Percentiles rank a stretch among this genome's conserved stretches.
phyloP scores from a whole-genome alignment of 2,113 vertebrate species.

The Gymnogyps californianus region DNA sequence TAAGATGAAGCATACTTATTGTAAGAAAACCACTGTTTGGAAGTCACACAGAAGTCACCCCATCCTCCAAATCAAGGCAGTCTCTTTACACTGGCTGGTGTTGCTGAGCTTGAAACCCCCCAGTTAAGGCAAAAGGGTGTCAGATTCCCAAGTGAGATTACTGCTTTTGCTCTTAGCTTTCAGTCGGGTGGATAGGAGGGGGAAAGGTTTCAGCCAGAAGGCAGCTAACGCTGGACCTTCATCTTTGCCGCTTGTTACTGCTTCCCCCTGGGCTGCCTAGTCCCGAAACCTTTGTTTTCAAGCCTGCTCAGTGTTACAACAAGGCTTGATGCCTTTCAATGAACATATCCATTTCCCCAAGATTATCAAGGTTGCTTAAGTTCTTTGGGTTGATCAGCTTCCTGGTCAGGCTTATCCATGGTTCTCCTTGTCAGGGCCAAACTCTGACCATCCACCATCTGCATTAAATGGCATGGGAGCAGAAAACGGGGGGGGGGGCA shows the following conservation, averaged over 20 bases:
- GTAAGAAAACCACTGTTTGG: background rate
- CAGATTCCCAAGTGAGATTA: background rate
- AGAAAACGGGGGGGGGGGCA: rapidly evolving
- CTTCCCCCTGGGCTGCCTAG: background rate
- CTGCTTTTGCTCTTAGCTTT: background rate
- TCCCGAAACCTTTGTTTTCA: background rate
- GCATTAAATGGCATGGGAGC: background rate
- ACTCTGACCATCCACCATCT: background rate
- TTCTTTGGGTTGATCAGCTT: background rate
- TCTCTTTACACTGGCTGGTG: background rate
- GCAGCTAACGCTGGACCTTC: background rate
- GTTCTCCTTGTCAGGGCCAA: background rate
- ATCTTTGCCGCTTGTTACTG: background rate
- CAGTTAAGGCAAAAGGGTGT: background rate
- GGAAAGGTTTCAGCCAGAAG: background rate
- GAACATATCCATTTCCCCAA: background rate
- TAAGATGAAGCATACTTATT: background rate
- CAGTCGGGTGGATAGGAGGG: rapidly evolving
- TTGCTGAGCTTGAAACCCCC: background rate
- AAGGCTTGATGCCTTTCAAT: background rate
- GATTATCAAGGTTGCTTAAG: background rate
- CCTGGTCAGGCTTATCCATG: background rate
- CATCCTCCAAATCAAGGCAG: background rate
- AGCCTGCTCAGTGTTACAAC: background rate
- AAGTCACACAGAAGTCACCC: background rate